Conservation (phyloP, 2,113 vertebrate species). For the Jacana jacana region DNA sequence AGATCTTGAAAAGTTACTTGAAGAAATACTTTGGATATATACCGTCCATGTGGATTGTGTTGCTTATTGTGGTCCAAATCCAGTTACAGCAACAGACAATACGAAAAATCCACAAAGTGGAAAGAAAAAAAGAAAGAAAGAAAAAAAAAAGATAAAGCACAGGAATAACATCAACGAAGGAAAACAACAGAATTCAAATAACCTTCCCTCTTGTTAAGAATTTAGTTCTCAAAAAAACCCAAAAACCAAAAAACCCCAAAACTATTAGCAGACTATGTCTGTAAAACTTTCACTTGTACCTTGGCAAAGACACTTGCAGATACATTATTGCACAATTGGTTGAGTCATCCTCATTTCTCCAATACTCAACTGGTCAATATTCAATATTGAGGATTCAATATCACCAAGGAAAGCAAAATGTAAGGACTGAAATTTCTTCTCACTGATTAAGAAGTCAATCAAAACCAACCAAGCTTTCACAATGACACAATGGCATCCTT, state of each 20-base stretch:
- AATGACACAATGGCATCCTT: background rate
- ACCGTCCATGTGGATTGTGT: background rate
- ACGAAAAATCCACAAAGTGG: background rate
- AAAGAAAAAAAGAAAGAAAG: background rate
- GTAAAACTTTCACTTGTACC: background rate
- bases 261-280: background rate
- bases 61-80: background rate
- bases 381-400: background rate
- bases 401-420: background rate
- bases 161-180: background rate
- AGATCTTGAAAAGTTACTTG: background rate
- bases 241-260: too few species aligned
- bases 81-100: background rate
- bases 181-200: background rate
- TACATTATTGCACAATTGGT: background rate
- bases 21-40: background rate
- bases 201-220: background rate
- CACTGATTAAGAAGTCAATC: background rate
- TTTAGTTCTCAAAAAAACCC: background rate
- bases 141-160: background rate
- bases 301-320: background rate
- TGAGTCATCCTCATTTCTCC: background rate
- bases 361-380: background rate
- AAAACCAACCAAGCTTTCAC: background rate
- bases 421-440: background rate